Evolutionary conservation across 1,140 invertebrate genomes (phyloP).

Genomic region (Drosophila ironensis): DNA sequence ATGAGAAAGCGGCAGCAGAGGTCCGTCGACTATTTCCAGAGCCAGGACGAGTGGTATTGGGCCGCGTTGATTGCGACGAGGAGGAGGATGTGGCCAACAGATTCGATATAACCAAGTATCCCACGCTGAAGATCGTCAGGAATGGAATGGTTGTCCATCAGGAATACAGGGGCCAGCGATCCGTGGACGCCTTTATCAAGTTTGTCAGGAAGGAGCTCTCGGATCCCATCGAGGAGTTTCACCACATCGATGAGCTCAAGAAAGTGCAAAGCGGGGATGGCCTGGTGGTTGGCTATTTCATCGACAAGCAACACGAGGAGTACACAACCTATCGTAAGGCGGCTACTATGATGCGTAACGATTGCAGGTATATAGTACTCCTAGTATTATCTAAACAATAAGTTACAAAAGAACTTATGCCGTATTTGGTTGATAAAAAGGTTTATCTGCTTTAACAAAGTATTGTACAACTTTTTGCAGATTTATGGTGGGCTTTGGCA

Average conservation of each 20-base stretch:
- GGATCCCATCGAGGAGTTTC: conserved; percentile 92
- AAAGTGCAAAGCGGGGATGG: conserved; percentile 91
- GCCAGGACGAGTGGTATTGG: conserved; percentile 92
- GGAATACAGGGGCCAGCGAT: conserved; percentile 93
- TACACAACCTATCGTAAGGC: conserved; percentile 90
- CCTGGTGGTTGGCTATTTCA: conserved; percentile 96
- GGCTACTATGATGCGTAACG: conserved; percentile 93
- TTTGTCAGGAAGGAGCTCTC: conserved; percentile 95
- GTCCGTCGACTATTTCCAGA: conserved; percentile 87
- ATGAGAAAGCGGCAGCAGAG: conserved; percentile 93
- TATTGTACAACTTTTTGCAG: conserved; percentile 79
- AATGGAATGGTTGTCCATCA: conserved; percentile 95
- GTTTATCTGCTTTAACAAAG: no score
- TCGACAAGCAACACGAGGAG: conserved; percentile 88
- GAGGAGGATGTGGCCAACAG: conserved; percentile 90
- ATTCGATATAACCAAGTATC: conserved; percentile 98
- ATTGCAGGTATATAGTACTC: conserved; percentile 90
- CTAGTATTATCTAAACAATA: no score
- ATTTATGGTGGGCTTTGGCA: conserved; percentile 96
- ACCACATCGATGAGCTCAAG: conserved; percentile 87
- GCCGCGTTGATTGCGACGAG: conserved; percentile 96
- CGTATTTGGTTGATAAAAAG: no score
- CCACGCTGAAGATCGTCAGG: conserved; percentile 96
- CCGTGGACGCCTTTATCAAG: conserved; percentile 89
- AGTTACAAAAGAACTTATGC: no score